Conservation (phyloP, 2,888 invertebrate species). For the Vesta saturnalis region DNA sequence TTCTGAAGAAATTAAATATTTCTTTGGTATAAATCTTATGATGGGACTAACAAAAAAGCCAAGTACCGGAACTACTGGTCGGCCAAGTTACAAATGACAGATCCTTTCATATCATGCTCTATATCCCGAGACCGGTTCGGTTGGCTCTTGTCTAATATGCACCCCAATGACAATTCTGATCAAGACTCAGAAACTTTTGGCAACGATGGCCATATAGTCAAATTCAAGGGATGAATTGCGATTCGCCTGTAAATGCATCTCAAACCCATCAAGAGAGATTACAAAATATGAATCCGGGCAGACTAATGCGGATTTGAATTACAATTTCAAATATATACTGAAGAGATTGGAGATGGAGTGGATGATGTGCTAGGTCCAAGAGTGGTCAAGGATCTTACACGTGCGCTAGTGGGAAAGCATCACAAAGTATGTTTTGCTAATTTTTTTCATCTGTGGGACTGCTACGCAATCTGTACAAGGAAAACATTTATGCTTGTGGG, state of each 20-base stretch:
- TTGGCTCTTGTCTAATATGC: too few species aligned
- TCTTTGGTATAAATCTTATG: too few species aligned
- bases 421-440: not conserved
- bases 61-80: not conserved
- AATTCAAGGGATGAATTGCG: not conserved
- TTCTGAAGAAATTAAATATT: too few species aligned
- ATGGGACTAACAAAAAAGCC: not conserved
- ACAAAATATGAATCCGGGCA: not conserved
- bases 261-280: not conserved
- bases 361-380: not conserved
- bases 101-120: not conserved
- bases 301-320: not conserved
- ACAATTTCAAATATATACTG: too few species aligned
- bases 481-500: not conserved
- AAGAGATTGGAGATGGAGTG: not conserved
- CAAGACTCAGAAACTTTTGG: not conserved
- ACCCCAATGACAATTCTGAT: not conserved
- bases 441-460: too few species aligned
- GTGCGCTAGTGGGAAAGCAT: not conserved
- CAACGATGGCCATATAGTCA: not conserved
- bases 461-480: too few species aligned
- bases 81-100: not conserved
- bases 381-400: not conserved
- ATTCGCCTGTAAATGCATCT: not conserved
- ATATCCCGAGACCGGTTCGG: not conserved